These are phyloP conservation scores for Dryomyza anilis DNA, from an alignment of 2,888 invertebrate genomes.

Conservation along the genomic window DNA sequence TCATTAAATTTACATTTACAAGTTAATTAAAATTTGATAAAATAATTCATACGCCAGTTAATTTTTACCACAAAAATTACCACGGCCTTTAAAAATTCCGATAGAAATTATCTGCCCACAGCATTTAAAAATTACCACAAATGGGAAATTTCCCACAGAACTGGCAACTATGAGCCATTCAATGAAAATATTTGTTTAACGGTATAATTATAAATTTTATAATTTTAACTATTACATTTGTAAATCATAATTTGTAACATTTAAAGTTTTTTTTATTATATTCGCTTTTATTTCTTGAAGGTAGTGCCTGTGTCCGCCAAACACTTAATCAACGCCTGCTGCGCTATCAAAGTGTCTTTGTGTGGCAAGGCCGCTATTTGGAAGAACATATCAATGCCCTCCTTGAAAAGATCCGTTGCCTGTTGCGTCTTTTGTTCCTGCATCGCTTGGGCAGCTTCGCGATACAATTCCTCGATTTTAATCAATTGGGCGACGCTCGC, in stretches of 20 bases:
- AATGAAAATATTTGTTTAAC: no score
- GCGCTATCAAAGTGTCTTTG: conserved; percentile 71
- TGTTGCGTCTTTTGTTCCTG: conserved; percentile 64
- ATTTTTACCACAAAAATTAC: no score
- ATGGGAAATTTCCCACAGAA: no score
- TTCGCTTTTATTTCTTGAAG: conserved; percentile 37
- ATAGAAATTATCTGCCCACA: background rate
- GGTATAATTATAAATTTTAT: no score
- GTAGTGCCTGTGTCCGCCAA: conserved; percentile 63
- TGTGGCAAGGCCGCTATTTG: conserved; percentile 70
- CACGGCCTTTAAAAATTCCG: background rate
- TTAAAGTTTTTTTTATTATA: no score
- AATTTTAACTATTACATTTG: no score
- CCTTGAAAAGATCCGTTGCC: conserved; percentile 65
- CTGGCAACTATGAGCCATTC: no score
- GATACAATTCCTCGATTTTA: conserved; percentile 63
- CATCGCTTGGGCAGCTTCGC: conserved; percentile 60
- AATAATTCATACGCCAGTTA: no score
- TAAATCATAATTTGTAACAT: no score
- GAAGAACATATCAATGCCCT: conserved; percentile 68
- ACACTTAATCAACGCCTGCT: conserved; percentile 72
- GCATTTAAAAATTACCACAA: no score
- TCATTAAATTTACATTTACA: no score
- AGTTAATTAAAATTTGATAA: no score
- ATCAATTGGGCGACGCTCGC: conserved; percentile 60